These are phyloP conservation scores for Monodelphis domestica DNA, from an alignment of 2,797 vertebrate species.

Conservation along the genomic window DNA sequence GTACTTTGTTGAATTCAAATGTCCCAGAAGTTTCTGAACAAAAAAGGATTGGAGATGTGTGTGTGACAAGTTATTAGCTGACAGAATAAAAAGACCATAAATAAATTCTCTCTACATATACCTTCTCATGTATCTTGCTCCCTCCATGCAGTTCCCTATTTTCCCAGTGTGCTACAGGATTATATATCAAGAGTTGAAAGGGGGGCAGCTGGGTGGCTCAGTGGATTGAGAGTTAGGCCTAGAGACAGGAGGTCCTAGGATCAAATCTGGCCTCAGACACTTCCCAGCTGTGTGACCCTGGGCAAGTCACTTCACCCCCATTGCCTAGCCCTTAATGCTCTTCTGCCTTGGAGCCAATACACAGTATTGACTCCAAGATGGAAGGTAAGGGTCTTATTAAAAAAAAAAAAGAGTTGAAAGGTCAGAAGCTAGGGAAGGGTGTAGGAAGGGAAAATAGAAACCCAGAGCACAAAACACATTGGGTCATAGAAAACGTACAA, in stretches of 20 bases:
- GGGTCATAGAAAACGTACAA: neutral
- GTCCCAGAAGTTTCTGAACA: slow-evolving; percentile 80
- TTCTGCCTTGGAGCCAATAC: too few species aligned
- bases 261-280: too few species aligned
- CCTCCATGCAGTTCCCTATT: neutral
- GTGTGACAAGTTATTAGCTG: slow-evolving; percentile 29
- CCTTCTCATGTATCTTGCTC: neutral
- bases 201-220: too few species aligned
- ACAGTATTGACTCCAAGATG: too few species aligned
- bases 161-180: neutral
- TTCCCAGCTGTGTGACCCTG: too few species aligned
- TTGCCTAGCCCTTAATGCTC: too few species aligned
- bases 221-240: too few species aligned
- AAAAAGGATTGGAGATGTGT: slow-evolving; percentile 49
- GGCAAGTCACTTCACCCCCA: too few species aligned
- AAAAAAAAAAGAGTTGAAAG: neutral
- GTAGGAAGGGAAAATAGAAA: neutral
- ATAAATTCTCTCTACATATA: too few species aligned
- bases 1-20: slow-evolving; percentile 84
- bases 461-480: neutral
- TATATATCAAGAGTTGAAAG: neutral
- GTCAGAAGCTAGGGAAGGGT: neutral
- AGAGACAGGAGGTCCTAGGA: too few species aligned
- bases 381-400: too few species aligned
- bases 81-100: neutral